Evolutionary conservation across 2,888 invertebrate genomes (phyloP), one percentile per base, ranked within the genome.

Genomic region (Tipula confusa): DNA sequence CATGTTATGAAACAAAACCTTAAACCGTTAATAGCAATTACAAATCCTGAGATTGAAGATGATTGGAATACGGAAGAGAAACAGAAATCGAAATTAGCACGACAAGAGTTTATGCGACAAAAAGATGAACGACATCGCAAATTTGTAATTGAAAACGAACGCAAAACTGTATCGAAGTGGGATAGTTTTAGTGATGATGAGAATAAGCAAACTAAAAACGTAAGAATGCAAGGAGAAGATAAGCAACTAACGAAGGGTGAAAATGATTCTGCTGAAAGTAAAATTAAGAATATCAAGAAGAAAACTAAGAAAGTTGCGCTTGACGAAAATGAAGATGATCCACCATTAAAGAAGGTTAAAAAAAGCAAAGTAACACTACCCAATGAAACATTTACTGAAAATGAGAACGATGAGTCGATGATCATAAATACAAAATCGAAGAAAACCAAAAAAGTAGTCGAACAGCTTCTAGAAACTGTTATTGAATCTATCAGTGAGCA

Each of bases 131-230:
- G 38, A 28, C 9, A 82, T 82, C 33, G 36, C 1, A 82, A 82
- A 28, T 82, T 82, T 24, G 28, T 82, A 13, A 38, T 36, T 0
- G 38, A 82, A 28, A 28, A 18, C 15, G 80, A 80, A 80, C 29
- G 80, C 15, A 29, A 82, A 36, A 43, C 33, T 13, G 4, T 33
- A 29, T 15, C 83, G 2, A 83, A 43, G 15, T 83, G 83, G 83
- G 83, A 83, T 48, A 29, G n/a, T 7, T 83, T 83, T n/a, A 33
- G 33, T n/a, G 83, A 83, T 29, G 48, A n/a, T 29, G 83, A 83
- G 15, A 18, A 43, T 2, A 33, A 29, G 36, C 2, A 11, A 18
- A 31, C 6, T n/a, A 18, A 31, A 1, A n/a, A 31, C n/a, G 18
- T 4, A 13, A 80, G 33, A 33, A 7, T 15, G 36, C 28, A 24